Base-by-base conservation (phyloP, 2,888 invertebrate genomes). In the Lobophora halterata region DNA sequence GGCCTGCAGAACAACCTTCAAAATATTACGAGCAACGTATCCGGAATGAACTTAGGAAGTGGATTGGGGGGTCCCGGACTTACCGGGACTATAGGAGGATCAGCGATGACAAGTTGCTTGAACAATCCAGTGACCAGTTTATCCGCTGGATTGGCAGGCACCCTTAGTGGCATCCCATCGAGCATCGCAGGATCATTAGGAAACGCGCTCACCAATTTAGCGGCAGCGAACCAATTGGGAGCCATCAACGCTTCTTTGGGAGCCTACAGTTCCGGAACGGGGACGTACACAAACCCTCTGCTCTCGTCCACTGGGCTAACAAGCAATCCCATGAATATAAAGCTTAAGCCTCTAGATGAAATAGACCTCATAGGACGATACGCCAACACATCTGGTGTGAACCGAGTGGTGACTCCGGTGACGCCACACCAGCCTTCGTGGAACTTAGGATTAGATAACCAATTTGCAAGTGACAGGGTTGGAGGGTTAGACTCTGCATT, bases 261-360 rank as follows among this genome's bases (percentile, higher is more conserved):
- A 38, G 75, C 64, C 12, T 88, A 86, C 48, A 86, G 82, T 29
- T 76, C 79, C 11, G 68, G 66, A 5, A 69, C 79, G 29, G 85
- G 83, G 23, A 91, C 91, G 2, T 93, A 92, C 59, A 90, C 92
- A 41, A 92, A 92, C 63, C 92, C 93, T 8, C 73, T 93, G 46
- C 80, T 88, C 53, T 78, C 90, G 50, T 78, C 90, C 53, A 68
- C 90, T 71, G 80, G 89, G 63, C 73, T 92, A 72, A 85, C 90
- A 76, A 76, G 88, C 31, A 87, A 86, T 81, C 78, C 74, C 14
- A 90, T 91, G 88, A 89, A 88, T 50, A 89, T 90, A 58, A 93
- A 93, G 75, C 80, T 92, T 74, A 93, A 93, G 75, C 91, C 92
- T 46, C 81, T 93, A 70, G 93, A 93, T 57, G 93, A 93, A 68